Evolutionary conservation across 2,888 invertebrate genomes (phyloP).

Genomic region (Heliothis peltigera): DNA sequence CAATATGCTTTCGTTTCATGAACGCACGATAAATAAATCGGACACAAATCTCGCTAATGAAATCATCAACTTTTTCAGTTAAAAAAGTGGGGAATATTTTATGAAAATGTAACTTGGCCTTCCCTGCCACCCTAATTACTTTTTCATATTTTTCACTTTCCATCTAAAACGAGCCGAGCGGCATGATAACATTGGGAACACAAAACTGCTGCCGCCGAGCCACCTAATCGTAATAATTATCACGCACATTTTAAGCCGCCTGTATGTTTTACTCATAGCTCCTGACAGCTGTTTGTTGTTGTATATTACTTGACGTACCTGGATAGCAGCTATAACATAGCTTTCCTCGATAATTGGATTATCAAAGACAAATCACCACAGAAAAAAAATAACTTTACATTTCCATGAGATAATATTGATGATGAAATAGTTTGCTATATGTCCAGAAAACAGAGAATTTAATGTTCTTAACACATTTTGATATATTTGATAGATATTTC

Average conservation of each 20-base stretch:
- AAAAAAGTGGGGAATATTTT: conserved; percentile 39
- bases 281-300: too few relatives aligned
- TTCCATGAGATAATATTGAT: too few relatives aligned
- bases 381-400: too few relatives aligned
- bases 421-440: too few relatives aligned
- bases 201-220: conserved; percentile 16
- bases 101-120: conserved; percentile 32
- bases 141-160: conserved; percentile 56
- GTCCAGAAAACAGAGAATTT: too few relatives aligned
- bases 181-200: conserved; percentile 48
- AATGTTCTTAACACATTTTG: conserved; percentile 2
- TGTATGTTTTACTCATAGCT: not conserved
- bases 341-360: too few relatives aligned
- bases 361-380: too few relatives aligned
- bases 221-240: conserved; percentile 48
- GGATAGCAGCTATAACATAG: too few relatives aligned
- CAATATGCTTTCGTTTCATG: conserved; percentile 5
- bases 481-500: not conserved
- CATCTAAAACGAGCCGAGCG: conserved; percentile 33
- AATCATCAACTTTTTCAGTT: conserved; percentile 41
- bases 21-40: conserved; percentile 19
- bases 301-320: too few relatives aligned
- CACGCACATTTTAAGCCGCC: conserved; percentile 46
- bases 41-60: conserved; percentile 44
- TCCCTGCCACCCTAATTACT: conserved; percentile 54